phyloP scores from a whole-genome alignment of 1,140 invertebrate species.

The Tyrophagus putrescentiae region DNA sequence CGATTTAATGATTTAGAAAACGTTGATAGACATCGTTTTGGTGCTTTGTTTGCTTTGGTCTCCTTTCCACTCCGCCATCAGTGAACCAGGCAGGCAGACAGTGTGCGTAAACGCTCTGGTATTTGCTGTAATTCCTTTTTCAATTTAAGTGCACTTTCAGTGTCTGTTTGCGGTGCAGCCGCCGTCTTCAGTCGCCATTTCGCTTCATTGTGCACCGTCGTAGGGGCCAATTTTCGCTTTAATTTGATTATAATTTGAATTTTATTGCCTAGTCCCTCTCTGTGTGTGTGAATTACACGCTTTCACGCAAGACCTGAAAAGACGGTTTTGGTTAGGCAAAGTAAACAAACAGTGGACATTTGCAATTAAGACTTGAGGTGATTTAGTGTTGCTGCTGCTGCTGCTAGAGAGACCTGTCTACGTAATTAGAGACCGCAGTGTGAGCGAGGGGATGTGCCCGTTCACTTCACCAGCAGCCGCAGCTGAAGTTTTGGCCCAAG shows the following conservation, averaged over 20 bases:
- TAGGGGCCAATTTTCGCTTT: neutral
- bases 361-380: conserved; percentile 10
- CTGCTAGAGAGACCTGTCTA: neutral
- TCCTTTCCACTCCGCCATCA: too few relatives aligned
- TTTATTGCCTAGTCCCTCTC: conserved; percentile 6
- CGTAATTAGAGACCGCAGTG: conserved; percentile 7
- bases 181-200: too few relatives aligned
- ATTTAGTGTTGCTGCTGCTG: neutral
- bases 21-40: conserved; percentile 5
- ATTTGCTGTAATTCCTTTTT: too few relatives aligned
- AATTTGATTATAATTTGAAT: conserved; percentile 15
- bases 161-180: too few relatives aligned
- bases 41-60: neutral
- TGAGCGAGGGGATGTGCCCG: too few relatives aligned
- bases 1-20: conserved; percentile 13
- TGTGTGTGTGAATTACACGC: neutral
- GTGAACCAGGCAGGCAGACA: too few relatives aligned
- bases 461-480: neutral
- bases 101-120: too few relatives aligned
- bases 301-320: too few relatives aligned
- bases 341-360: neutral
- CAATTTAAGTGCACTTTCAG: too few relatives aligned
- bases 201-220: neutral
- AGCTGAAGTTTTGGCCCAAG: neutral
- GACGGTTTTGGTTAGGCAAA: too few relatives aligned